phyloP scores from a whole-genome alignment of 2,888 invertebrate species.

The Cordylochernes scorpioides region DNA sequence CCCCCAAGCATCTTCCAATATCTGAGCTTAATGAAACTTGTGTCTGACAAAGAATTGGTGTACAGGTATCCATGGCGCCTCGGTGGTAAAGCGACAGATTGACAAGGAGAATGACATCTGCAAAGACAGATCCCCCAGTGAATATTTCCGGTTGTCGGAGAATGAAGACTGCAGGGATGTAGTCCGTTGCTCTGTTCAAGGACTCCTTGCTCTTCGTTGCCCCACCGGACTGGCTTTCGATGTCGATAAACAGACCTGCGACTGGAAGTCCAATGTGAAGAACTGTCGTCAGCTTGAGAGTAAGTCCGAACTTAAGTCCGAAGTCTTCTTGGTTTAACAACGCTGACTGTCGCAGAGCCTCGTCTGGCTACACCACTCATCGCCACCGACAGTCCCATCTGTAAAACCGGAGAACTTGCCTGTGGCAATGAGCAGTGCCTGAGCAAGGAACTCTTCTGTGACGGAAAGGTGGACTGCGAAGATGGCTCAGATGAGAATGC shows the following conservation, averaged over 20 bases:
- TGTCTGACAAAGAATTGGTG: too few relatives aligned
- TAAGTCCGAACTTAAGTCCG: conserved; percentile 31
- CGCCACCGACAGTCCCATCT: conserved; percentile 74
- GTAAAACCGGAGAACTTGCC: conserved; percentile 72
- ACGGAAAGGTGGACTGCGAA: too few relatives aligned
- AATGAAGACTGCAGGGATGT: conserved; percentile 75
- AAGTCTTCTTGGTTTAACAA: conserved; percentile 15
- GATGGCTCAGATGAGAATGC: too few relatives aligned
- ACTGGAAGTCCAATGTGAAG: conserved; percentile 85
- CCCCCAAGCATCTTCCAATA: too few relatives aligned
- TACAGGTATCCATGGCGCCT: too few relatives aligned
- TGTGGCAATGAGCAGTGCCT: too few relatives aligned
- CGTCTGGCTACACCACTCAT: conserved; percentile 60
- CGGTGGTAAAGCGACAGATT: conserved; percentile 25
- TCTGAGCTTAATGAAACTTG: too few relatives aligned
- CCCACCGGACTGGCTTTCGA: conserved; percentile 73
- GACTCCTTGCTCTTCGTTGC: conserved; percentile 64
- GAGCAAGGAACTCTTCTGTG: too few relatives aligned
- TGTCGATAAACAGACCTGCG: too few relatives aligned
- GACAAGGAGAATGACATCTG: conserved; percentile 34
- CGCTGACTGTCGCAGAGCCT: conserved; percentile 55
- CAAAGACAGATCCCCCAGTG: conserved; percentile 57
- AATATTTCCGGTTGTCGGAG: conserved; percentile 57
- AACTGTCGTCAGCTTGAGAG: conserved; percentile 76
- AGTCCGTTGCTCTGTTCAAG: too few relatives aligned